Evolutionary conservation across 1,140 invertebrate species (phyloP).

Genomic region (Ceratina australensis): DNA sequence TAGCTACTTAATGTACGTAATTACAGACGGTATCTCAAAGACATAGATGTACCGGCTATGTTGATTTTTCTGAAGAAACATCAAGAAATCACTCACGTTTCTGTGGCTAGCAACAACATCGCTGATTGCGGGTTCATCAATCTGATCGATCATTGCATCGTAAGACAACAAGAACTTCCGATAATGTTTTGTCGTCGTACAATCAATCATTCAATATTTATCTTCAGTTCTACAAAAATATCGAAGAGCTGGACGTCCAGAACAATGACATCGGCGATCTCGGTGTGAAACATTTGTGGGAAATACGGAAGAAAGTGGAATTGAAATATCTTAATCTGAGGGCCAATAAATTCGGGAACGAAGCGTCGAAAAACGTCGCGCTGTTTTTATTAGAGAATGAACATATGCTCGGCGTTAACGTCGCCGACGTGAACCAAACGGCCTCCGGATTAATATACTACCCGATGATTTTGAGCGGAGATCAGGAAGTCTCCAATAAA

Average conservation of each 20-base stretch:
- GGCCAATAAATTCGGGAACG: conserved; percentile 79
- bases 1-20: not conserved
- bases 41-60: conserved; percentile 78
- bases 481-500: conserved; percentile 68
- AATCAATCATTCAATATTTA: no score
- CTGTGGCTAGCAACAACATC: conserved; percentile 81
- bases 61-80: conserved; percentile 75
- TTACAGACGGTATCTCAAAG: conserved; percentile 73
- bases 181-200: no score
- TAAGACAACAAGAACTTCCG: conserved; percentile 28
- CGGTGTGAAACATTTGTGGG: conserved; percentile 73
- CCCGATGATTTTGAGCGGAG: conserved; percentile 73
- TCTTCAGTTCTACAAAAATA: conserved; percentile 57
- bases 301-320: conserved; percentile 73
- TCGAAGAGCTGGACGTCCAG: conserved; percentile 80
- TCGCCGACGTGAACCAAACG: conserved; percentile 80
- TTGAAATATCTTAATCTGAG: conserved; percentile 79
- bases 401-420: conserved; percentile 78
- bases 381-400: conserved; percentile 76
- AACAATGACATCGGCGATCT: conserved; percentile 78
- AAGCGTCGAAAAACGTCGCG: conserved; percentile 77
- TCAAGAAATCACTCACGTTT: conserved; percentile 76
- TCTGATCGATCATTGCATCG: conserved; percentile 68
- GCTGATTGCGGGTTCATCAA: conserved; percentile 78
- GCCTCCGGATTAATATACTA: conserved; percentile 79